phyloP scores from a whole-genome alignment of 1,140 invertebrate genomes.

The Eumeta japonica region DNA sequence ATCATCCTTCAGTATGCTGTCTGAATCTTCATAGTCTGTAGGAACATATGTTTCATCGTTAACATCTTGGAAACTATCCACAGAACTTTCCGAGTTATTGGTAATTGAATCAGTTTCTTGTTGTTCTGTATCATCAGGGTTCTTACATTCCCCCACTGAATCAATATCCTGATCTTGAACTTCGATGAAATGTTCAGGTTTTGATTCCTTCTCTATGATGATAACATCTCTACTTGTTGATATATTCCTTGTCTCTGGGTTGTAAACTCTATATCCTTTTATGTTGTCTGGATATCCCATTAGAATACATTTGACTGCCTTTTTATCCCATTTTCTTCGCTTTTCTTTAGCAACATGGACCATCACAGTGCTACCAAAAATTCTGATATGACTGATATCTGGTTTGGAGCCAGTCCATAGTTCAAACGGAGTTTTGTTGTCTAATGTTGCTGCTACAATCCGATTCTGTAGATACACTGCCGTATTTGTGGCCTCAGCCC shows the following conservation, averaged over 20 bases:
- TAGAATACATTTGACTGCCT: no score
- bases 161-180: constrained; percentile 8
- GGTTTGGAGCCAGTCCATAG: constrained; percentile 11
- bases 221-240: constrained; percentile 11
- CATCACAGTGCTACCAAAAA: constrained; percentile 14
- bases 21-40: neutral
- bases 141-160: constrained; percentile 10
- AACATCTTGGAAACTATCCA: neutral
- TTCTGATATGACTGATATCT: constrained; percentile 11
- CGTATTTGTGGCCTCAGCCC: constrained; percentile 12
- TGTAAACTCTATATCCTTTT: constrained; percentile 10
- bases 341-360: no score
- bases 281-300: no score
- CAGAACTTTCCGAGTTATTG: neutral
- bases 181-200: constrained; percentile 8
- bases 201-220: constrained; percentile 9
- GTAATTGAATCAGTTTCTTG: neutral
- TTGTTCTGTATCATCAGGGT: constrained; percentile 1
- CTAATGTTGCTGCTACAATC: constrained; percentile 9
- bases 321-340: constrained; percentile 10
- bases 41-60: constrained; percentile 1
- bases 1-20: neutral
- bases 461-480: no score
- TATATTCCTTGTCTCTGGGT: constrained; percentile 7
- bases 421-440: constrained; percentile 11